Base-by-base conservation (phyloP, 1,140 invertebrate genomes). In the Hermetia illucens region DNA sequence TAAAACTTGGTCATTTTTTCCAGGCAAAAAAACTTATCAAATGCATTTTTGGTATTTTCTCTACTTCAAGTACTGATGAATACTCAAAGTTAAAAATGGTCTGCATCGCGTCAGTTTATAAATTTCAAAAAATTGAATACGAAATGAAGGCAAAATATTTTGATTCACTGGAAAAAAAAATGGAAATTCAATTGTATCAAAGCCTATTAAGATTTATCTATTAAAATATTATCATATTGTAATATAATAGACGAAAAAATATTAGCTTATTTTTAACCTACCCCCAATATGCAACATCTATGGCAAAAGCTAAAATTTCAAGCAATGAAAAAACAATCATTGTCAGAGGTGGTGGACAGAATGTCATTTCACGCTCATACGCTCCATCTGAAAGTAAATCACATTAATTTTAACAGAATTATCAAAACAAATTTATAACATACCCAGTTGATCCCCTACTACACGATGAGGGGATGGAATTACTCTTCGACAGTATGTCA, bases 281-380 rank as follows among this genome's bases (percentile, higher is more conserved):
- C 44, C 43, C 15, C 40, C 59, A 53, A 15, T 60, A 43, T 34
- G 66, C 64, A 2, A 72, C 71, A 46, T 82, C 80, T 36, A 74
- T 71, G 21, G 75, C 63, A 54, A 78, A 82, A 48, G 79, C 66
- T 32, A 73, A 62, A 21, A 82, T 79, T 61, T 82, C 77, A 41
- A 82, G 57, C 16, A 81, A 51, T 0, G 77, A 79, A 43, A 82
- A 75, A 30, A 80, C 64, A 42, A 91, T 68, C 80, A 93, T 89
- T 46, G 83, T 84, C 24, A 94, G 45, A 3, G 87, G 79, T 2
- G 87, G 88, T 16, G 87, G 87, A 53, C 73, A 79, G 51, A 86
- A 89, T 20, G 71, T 78, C 63, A 91, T 91, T 53, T 88, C 74
- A 48, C 88, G 82, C 51, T 89, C 77, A 58, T 91, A 91, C 17